Evolutionary conservation across 2,797 vertebrate genomes (phyloP).

Genomic region (Clarias laeviceps): DNA sequence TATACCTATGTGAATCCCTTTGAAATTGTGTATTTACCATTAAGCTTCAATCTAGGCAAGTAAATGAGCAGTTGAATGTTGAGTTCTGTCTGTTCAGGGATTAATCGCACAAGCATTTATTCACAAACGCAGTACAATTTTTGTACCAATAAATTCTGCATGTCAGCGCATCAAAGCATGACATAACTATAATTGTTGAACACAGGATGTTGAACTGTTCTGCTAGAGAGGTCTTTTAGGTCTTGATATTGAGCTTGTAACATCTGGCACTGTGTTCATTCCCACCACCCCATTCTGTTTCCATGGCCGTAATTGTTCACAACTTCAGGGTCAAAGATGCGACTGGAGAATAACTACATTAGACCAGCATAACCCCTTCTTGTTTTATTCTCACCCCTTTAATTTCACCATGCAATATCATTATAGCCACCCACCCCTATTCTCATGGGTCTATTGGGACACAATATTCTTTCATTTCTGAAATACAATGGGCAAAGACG

Average conservation of each 20-base stretch:
- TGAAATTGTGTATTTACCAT: not conserved
- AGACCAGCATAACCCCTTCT: constrained; percentile 64
- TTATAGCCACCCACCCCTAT: constrained; percentile 59
- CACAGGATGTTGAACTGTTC: not conserved
- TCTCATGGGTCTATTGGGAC: constrained; percentile 71
- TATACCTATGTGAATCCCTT: too few relatives aligned
- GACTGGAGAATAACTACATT: constrained; percentile 74
- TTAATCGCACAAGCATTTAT: not conserved
- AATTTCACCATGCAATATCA: constrained; percentile 64
- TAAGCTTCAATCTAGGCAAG: not conserved
- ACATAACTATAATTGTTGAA: not conserved
- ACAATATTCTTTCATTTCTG: constrained; percentile 85
- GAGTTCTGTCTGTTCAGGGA: not conserved
- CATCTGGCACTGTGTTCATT: constrained; percentile 15
- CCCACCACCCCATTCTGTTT: not conserved
- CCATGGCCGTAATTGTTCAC: constrained; percentile 41
- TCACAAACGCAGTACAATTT: not conserved
- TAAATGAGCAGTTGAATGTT: not conserved
- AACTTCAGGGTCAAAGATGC: constrained; percentile 70
- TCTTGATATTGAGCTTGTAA: not conserved
- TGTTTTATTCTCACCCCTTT: constrained; percentile 46
- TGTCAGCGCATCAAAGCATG: not conserved
- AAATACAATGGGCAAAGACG: constrained; percentile 74
- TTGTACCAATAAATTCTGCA: not conserved
- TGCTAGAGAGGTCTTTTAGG: not conserved